Evolutionary conservation across 2,113 vertebrate species (phyloP), one percentile per base, ranked within the genome.

Genomic region (Chelonoidis abingdonii): DNA sequence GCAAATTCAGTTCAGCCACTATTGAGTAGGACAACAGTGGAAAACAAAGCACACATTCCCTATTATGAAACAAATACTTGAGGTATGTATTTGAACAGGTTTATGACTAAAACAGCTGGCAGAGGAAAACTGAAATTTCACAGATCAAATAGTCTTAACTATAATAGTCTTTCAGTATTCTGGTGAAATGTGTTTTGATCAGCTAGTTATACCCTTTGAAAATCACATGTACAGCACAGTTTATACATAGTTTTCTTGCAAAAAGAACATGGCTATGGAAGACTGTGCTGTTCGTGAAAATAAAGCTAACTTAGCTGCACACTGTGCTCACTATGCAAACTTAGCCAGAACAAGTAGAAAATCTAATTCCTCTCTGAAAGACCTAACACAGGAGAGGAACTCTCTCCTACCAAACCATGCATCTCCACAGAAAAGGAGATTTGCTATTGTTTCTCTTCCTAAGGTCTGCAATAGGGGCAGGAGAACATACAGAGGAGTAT

Each of bases 81-180:
- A 7, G 79, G 11, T 8, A 57, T 2, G 35, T 87, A 80, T 16
- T n/a, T 84, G 27, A 75, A 89, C 93, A 85, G 6, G 3, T 87
- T 65, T 41, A 56, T 84, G 29, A 76, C 29, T 5, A 86, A 80
- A 80, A 11, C 9, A 44, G 31, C 6, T 21, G 65, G 2, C 21
- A 91, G 75, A 24, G 50, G 3, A 57, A 87, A 8, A 22, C 59
- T 89, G 84, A 91, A 94, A n/a, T 86, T 52, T 91, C 22, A 86
- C 8, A 0, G 47, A 83, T 59, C n/a, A 69, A 35, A 4, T 3
- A 49, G 69, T 3, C 82, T 75, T 59, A 31, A 22, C 17, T 25
- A 4, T 44, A n/a, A 52, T 57, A 69, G 50, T 2, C 76, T 35
- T 44, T 76, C 21, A 44, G 24, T 44, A 76, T 76, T 87, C 25